Evolutionary conservation across 2,888 invertebrate genomes (phyloP), one percentile per base, ranked within the genome.

Genomic region (Teleogryllus oceanicus): DNA sequence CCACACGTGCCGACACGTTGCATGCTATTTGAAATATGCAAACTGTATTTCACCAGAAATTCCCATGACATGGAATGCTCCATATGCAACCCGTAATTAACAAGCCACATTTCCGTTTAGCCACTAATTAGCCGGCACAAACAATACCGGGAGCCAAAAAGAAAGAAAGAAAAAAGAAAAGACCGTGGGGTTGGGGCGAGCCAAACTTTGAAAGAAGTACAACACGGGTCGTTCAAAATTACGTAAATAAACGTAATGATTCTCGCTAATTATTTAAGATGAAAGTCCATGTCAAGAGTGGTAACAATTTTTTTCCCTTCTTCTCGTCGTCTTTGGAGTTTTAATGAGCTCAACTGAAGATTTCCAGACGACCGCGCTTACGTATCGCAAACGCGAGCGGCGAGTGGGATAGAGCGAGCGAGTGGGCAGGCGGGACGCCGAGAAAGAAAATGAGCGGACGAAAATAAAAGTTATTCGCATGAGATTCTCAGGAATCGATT

Each of bases 41-140:
- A 62, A 62, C 62, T 62, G 62, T 62, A 62, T 62, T 62, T 62
- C 62, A 62, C 62, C 62, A 62, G 62, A 62, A 62, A 62, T 62
- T 62, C 62, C 62, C 62, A 62, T 62, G 62, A 62, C n/a, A n/a
- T 62, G 62, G 62, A 62, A 62, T 62, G 62, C n/a, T 62, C 62
- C 62, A 62, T 62, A 62, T 62, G 62, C 62, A 62, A 62, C 12
- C 62, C 62, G 62, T 62, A 62, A 62, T 62, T 62, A 62, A 62
- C 62, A 62, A 62, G 62, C 62, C 62, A 62, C 62, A 62, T 62
- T 62, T 62, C 62, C 62, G 62, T 62, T 62, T 62, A 62, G 62
- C 62, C 62, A n/a, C 62, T 62, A 62, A 62, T 62, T 62, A 62
- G 62, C 62, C n/a, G 13, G 13, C 62, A 62, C n/a, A n/a, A 62